Evolutionary conservation across 2,797 vertebrate genomes (phyloP).

Genomic region (Acanthopagrus latus): DNA sequence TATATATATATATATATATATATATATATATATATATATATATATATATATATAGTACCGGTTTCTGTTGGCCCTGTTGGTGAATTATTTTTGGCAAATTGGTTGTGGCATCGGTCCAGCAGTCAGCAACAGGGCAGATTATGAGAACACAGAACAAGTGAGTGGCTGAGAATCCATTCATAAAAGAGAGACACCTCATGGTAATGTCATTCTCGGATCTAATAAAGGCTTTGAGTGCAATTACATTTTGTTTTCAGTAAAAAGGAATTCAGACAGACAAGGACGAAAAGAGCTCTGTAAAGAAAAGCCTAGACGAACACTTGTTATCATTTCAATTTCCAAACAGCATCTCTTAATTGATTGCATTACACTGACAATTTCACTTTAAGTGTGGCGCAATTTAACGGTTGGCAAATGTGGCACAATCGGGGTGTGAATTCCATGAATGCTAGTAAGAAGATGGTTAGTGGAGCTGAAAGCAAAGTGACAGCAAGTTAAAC

Average conservation of each 20-base stretch:
- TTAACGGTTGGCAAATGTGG: slow-evolving; percentile 58
- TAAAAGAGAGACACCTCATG: not conserved
- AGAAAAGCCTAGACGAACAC: slow-evolving; percentile 12
- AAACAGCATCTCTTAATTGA: slow-evolving; percentile 61
- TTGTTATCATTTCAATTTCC: slow-evolving; percentile 41
- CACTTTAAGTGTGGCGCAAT: slow-evolving; percentile 54
- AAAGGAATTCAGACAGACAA: not conserved
- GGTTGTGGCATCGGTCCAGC: slow-evolving; percentile 25
- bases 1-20: no score
- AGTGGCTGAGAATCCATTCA: slow-evolving; percentile 4
- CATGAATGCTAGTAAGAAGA: slow-evolving; percentile 30
- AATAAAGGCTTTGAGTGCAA: slow-evolving; percentile 18
- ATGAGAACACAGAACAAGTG: slow-evolving; percentile 1
- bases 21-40: no score
- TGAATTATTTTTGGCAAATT: slow-evolving; percentile 16
- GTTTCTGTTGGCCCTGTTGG: slow-evolving; percentile 9
- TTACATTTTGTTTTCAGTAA: slow-evolving; percentile 4
- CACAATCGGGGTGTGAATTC: slow-evolving; percentile 42
- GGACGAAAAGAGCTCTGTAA: not conserved
- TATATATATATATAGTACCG: no score
- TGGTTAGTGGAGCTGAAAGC: slow-evolving; percentile 42
- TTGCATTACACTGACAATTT: slow-evolving; percentile 72
- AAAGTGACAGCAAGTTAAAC: slow-evolving; percentile 35
- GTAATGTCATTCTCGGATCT: not conserved
- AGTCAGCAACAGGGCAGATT: slow-evolving; percentile 3